Conservation (phyloP, 2,797 vertebrate species). For the Bucorvus abyssinicus region DNA sequence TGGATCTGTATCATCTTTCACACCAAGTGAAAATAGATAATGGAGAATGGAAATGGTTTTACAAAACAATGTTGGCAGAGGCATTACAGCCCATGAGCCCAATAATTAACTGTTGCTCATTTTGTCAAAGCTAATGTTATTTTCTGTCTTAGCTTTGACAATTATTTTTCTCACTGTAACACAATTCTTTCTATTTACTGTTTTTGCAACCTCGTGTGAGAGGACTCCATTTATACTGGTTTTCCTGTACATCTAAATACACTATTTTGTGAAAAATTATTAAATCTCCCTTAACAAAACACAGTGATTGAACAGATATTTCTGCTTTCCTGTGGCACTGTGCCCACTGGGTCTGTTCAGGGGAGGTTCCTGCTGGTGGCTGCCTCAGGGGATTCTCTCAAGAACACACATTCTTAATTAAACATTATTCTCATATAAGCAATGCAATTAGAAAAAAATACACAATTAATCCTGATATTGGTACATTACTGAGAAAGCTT, state of each 20-base stretch:
- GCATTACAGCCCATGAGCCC: background rate
- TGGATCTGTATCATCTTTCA: background rate
- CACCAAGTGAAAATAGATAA: background rate
- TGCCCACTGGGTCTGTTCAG: background rate
- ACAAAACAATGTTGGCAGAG: background rate
- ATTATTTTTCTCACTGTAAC: background rate
- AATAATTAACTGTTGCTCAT: background rate
- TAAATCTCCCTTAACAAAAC: conserved; percentile 1
- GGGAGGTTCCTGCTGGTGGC: background rate
- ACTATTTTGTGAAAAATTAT: background rate
- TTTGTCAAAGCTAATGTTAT: background rate
- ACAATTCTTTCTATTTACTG: background rate
- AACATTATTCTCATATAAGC: conserved; percentile 25
- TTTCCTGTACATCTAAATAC: background rate
- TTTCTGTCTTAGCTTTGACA: background rate
- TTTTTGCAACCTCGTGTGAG: background rate
- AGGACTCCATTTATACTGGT: background rate
- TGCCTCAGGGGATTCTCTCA: background rate
- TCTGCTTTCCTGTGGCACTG: background rate
- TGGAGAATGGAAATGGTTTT: background rate
- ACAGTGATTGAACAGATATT: conserved; percentile 8
- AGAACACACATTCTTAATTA: background rate
- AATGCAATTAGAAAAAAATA: conserved; percentile 13
- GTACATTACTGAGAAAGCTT: background rate
- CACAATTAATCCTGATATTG: background rate